Conservation (phyloP, 2,888 invertebrate genomes). For the Caenorhabditis drosophilae region DNA sequence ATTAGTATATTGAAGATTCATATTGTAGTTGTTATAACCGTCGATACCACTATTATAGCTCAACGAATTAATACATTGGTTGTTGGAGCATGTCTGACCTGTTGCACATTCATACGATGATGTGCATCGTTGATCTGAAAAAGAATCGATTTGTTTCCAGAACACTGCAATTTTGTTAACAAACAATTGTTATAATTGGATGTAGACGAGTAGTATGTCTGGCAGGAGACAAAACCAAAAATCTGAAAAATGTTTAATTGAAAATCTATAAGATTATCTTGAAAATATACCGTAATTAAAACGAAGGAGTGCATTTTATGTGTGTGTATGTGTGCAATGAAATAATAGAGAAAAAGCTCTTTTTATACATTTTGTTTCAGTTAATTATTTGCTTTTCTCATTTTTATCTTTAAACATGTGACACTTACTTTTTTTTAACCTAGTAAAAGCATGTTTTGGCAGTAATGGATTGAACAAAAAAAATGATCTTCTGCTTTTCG, state of each 20-base stretch:
- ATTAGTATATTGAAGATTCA: slow-evolving; percentile 33
- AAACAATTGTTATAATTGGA: slow-evolving; percentile 17
- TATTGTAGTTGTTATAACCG: slow-evolving; percentile 24
- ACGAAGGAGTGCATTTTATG: too few relatives aligned
- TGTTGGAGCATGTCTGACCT: slow-evolving; percentile 30
- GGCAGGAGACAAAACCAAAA: slow-evolving; percentile 21
- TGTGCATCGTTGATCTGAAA: slow-evolving; percentile 27
- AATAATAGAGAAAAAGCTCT: not conserved
- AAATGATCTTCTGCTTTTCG: too few relatives aligned
- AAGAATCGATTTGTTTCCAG: not conserved
- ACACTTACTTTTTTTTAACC: not conserved
- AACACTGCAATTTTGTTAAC: not conserved
- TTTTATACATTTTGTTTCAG: not conserved
- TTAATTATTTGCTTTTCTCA: not conserved
- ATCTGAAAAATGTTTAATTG: not conserved
- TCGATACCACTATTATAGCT: slow-evolving; percentile 30
- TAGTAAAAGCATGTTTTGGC: not conserved
- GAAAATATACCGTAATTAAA: too few relatives aligned
- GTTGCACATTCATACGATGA: slow-evolving; percentile 29
- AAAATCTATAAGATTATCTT: too few relatives aligned
- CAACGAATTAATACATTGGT: slow-evolving; percentile 30
- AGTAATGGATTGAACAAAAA: too few relatives aligned
- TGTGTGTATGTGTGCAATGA: too few relatives aligned
- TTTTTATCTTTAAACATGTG: not conserved
- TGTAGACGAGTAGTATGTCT: slow-evolving; percentile 25